Evolutionary conservation across 1,140 invertebrate genomes (phyloP), one percentile per base, ranked within the genome.

Genomic region (Contarinia nasturtii): DNA sequence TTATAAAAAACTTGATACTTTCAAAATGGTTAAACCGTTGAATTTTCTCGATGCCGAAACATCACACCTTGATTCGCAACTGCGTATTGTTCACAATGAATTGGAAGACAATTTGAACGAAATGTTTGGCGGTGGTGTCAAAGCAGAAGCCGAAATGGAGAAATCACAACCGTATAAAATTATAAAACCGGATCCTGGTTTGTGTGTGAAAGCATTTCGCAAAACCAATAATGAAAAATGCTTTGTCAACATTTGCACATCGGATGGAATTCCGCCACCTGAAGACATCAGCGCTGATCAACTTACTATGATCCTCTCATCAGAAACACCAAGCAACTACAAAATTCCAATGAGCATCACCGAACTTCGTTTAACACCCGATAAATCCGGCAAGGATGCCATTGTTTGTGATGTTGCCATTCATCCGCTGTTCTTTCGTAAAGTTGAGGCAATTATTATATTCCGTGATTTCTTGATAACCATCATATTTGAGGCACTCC

Each of bases 101-200:
- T n/a, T 36, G 34, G 34, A 8, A 36, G 34, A 10, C 34, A n/a
- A n/a, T n/a, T 36, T 10, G n/a, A 10, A 36, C 34, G 8, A 36
- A 10, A 10, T 36, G 8, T n/a, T 36, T 36, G 8, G 17, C 15
- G 7, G n/a, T n/a, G n/a, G n/a, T 41, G 7, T 41, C 15, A 20
- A 20, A 7, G 8, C 90, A 88, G 87, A 44, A 73, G 86, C 54
- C 92, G 88, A 58, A 67, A 91, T 0, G 93, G 93, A 67, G 76
- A 78, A 18, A 75, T 73, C 46, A 79, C 76, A 58, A 67, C 73
- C 10, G 71, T 75, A 18, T 72, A 67, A 33, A 74, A 73, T 48
- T 71, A 77, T 44, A 89, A 88, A 63, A 62, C 83, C 18, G n/a
- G n/a, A n/a, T n/a, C n/a, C n/a, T n/a, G n/a, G n/a, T n/a, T n/a